These are phyloP conservation scores for Zele albiditarsus DNA, from an alignment of 2,888 invertebrate species.

Conservation along the genomic window DNA sequence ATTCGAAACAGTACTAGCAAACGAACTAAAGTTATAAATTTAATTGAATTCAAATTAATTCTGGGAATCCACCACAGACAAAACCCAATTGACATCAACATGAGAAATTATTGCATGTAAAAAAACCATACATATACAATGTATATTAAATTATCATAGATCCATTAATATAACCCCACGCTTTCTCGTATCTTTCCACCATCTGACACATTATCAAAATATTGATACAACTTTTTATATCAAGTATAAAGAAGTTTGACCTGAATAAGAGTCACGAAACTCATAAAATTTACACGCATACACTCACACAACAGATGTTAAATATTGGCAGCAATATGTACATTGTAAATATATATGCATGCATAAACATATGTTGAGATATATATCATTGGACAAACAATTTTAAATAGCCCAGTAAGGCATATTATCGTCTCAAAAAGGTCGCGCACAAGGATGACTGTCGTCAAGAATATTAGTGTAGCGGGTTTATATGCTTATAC, in stretches of 20 bases:
- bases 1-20: too few relatives aligned
- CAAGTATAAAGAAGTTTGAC: background rate
- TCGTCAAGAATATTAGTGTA: slow-evolving; percentile 13
- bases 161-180: background rate
- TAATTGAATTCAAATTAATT: too few relatives aligned
- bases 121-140: background rate
- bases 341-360: background rate
- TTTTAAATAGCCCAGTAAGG: slow-evolving; percentile 7
- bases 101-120: too few relatives aligned
- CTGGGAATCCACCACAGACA: too few relatives aligned
- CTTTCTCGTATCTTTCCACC: background rate
- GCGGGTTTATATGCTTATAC: background rate
- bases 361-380: background rate
- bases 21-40: too few relatives aligned
- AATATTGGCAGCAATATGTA: background rate
- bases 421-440: slow-evolving; percentile 2
- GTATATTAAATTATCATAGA: background rate
- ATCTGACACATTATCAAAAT: background rate
- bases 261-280: background rate
- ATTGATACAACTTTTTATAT: background rate
- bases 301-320: background rate
- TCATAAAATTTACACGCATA: background rate
- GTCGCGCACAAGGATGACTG: background rate
- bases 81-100: too few relatives aligned
- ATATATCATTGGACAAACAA: background rate